A percentile compares a stretch with the other conserved stretches of the same genome.
These are phyloP conservation scores for Cichladusa arquata DNA, from an alignment of 2,113 vertebrate species.

Conservation along the genomic window DNA sequence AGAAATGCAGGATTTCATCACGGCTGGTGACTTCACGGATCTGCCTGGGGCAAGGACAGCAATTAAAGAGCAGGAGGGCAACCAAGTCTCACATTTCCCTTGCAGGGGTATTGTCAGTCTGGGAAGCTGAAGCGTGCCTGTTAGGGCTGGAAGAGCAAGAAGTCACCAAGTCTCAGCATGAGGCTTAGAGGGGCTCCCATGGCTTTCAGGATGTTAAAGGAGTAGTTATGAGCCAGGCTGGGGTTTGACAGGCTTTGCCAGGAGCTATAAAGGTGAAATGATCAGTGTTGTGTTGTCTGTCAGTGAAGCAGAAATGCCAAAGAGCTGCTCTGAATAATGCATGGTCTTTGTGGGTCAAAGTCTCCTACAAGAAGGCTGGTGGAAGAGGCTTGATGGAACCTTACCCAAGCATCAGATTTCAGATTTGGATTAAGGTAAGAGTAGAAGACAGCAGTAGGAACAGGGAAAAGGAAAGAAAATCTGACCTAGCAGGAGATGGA, in stretches of 20 bases:
- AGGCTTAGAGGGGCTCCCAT: background rate
- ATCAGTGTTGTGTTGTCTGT: background rate
- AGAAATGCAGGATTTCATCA: background rate
- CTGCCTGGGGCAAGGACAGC: background rate
- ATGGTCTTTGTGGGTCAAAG: background rate
- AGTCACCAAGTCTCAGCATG: background rate
- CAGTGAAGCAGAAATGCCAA: slow-evolving; percentile 10
- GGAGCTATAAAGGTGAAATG: slow-evolving; percentile 10
- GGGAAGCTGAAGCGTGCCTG: accelerated
- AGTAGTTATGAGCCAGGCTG: background rate
- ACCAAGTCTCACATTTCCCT: background rate
- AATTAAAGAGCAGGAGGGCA: background rate
- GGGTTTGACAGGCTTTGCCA: slow-evolving; percentile 3
- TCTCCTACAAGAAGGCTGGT: background rate
- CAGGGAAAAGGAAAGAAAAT: background rate
- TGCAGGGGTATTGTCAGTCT: background rate
- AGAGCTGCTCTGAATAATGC: background rate
- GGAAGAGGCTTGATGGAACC: background rate
- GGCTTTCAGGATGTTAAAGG: background rate
- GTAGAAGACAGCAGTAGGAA: background rate
- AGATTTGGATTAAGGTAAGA: background rate
- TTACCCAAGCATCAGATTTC: background rate
- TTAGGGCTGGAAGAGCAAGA: background rate
- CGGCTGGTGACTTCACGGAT: background rate
- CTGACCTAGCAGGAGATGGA: background rate